Conservation (phyloP, 2,113 vertebrate genomes). For the Cyphomyrus discorhynchus region DNA sequence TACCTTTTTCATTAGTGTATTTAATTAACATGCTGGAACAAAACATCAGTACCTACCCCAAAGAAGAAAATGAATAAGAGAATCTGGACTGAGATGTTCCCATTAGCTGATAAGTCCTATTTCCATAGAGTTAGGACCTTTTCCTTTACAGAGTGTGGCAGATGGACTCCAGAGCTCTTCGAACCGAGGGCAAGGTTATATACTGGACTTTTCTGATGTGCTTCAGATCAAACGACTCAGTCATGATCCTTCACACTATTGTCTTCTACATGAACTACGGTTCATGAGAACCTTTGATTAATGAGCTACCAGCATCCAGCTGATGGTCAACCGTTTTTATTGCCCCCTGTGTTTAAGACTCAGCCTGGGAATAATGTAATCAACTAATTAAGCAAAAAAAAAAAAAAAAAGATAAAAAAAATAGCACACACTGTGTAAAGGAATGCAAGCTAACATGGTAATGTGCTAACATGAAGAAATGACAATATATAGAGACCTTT, state of each 20-base stretch:
- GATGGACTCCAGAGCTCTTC: neutral
- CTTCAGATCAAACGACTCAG: neutral
- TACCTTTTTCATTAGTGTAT: neutral
- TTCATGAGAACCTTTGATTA: neutral
- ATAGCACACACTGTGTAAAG: neutral
- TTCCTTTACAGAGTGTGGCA: neutral
- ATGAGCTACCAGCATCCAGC: neutral
- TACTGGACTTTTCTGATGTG: neutral
- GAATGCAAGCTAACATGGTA: neutral
- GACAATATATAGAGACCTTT: neutral
- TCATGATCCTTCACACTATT: neutral
- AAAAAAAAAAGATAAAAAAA: neutral
- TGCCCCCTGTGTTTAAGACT: neutral
- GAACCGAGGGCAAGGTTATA: neutral
- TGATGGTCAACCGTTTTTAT: neutral
- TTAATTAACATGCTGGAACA: neutral
- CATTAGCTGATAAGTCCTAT: neutral
- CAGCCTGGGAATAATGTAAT: neutral
- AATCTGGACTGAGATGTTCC: neutral
- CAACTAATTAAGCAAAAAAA: neutral
- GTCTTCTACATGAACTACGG: neutral
- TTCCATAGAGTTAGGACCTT: neutral
- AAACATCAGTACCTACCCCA: neutral
- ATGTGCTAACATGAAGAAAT: neutral
- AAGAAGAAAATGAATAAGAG: neutral